Conservation (phyloP, 2,113 vertebrate genomes). For the Ahaetulla prasina region DNA sequence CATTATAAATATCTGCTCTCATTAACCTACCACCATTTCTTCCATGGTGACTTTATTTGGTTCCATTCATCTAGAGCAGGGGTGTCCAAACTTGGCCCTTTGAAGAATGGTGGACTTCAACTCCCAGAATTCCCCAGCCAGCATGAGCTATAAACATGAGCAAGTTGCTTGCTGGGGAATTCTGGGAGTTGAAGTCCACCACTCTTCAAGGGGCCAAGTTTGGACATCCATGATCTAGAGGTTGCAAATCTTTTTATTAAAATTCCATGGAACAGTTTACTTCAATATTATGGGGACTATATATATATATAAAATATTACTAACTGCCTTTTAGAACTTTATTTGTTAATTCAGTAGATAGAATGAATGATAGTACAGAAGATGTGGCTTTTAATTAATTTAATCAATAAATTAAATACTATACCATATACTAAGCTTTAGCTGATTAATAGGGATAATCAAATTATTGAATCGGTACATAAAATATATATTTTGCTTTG, state of each 20-base stretch:
- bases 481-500: background rate
- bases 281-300: background rate
- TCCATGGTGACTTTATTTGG: background rate
- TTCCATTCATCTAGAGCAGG: background rate
- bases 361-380: background rate
- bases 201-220: too few relatives aligned
- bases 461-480: background rate
- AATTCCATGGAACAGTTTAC: background rate
- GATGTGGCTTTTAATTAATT: background rate
- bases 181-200: too few relatives aligned
- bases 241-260: background rate
- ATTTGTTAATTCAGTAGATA: background rate
- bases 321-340: background rate
- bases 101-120: too few relatives aligned
- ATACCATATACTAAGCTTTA: background rate
- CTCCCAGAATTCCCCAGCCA: too few relatives aligned
- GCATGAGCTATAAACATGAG: too few relatives aligned
- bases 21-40: background rate
- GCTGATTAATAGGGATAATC: background rate
- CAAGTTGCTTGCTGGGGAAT: too few relatives aligned
- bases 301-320: background rate
- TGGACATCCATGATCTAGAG: too few relatives aligned
- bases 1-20: background rate
- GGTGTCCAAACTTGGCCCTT: too few relatives aligned
- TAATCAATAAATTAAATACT: background rate